Percentiles rank a stretch among this genome's conserved stretches.
phyloP scores from a whole-genome alignment of 2,888 invertebrate genomes.

The Unio delphinus region DNA sequence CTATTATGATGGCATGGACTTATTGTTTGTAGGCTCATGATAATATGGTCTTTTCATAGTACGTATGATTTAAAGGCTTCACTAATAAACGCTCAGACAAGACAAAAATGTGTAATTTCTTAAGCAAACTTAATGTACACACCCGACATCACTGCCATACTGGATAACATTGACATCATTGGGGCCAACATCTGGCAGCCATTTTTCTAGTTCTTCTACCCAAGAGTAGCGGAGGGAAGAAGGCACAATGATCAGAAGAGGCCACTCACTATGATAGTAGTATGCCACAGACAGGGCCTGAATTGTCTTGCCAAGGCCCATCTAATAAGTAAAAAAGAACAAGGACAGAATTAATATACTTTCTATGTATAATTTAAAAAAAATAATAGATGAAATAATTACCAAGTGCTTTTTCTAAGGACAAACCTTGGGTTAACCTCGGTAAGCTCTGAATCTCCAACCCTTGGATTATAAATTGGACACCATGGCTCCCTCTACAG shows the following conservation, averaged over 20 bases:
- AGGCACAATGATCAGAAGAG: constrained; percentile 66
- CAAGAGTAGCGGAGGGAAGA: constrained; percentile 66
- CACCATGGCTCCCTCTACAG: too few species aligned
- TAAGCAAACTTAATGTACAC: background rate
- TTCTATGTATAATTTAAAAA: too few species aligned
- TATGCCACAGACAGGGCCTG: constrained; percentile 66
- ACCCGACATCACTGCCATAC: constrained; percentile 62
- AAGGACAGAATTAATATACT: background rate
- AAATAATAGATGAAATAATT: too few species aligned
- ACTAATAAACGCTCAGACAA: background rate
- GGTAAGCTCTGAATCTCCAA: too few species aligned
- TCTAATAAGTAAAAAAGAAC: constrained; percentile 48
- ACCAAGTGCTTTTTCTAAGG: too few species aligned
- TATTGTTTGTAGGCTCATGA: too few species aligned
- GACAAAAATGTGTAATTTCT: background rate
- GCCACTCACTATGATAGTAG: constrained; percentile 66
- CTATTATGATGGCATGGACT: background rate
- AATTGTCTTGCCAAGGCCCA: constrained; percentile 73
- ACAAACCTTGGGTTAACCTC: too few species aligned
- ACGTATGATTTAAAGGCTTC: background rate
- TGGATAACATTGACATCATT: constrained; percentile 65
- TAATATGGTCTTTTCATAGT: too few species aligned
- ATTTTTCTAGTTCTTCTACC: constrained; percentile 69
- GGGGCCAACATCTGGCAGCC: constrained; percentile 66
- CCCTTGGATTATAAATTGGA: too few species aligned